These are phyloP conservation scores for Platycheirus rosarum DNA, from an alignment of 2,888 invertebrate species.

Conservation along the genomic window DNA sequence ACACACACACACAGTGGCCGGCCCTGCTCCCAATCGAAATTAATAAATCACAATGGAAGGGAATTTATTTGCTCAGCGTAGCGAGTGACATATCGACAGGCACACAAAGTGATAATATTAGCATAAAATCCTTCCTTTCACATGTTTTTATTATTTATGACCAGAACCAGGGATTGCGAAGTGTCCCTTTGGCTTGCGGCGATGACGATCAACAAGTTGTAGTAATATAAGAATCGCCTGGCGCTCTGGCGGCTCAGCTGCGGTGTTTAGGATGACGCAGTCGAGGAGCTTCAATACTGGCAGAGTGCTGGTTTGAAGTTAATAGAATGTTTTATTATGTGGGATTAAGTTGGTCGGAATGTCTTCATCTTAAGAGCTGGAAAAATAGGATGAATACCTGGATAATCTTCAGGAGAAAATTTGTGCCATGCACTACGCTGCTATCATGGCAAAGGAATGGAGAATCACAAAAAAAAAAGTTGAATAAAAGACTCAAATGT, in stretches of 20 bases:
- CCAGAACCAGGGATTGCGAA: conserved; percentile 27
- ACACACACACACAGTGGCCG: conserved; percentile 2
- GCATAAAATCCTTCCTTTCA: conserved; percentile 79
- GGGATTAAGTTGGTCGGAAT: conserved; percentile 6
- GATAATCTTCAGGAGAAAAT: no score
- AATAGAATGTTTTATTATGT: conserved; percentile 31
- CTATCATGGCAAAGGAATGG: no score
- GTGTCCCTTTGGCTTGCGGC: conserved; percentile 61
- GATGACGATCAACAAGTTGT: conserved; percentile 40
- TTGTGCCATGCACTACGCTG: no score
- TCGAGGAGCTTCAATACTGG: neutral
- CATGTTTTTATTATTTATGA: conserved; percentile 70
- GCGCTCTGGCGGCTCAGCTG: conserved; percentile 42
- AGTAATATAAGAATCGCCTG: conserved; percentile 31
- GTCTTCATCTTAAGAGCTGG: no score
- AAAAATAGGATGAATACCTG: no score
- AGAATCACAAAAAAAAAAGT: no score
- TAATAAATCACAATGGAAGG: conserved; percentile 68
- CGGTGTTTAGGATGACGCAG: conserved; percentile 7
- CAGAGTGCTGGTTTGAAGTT: conserved; percentile 5
- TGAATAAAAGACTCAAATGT: no score
- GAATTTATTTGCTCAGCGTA: conserved; percentile 72
- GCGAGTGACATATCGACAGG: conserved; percentile 80
- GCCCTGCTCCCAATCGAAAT: conserved; percentile 41
- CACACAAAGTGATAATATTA: conserved; percentile 83